A percentile compares a stretch with the other conserved stretches of the same genome.
Conservation (phyloP, 2,797 vertebrate species). For the Sebastes jordani region DNA sequence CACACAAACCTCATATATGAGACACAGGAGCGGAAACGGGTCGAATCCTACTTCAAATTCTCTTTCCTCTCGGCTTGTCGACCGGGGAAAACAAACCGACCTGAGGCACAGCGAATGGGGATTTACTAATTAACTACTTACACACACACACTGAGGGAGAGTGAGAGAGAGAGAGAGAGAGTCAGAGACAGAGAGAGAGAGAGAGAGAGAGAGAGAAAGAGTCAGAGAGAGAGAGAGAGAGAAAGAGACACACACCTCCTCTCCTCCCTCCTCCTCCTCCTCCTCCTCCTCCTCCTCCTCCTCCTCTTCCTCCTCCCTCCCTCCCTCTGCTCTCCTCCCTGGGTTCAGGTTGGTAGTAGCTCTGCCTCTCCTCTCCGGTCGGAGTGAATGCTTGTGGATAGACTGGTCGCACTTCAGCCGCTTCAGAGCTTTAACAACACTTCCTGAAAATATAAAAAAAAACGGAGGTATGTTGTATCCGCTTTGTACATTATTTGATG, state of each 20-base stretch:
- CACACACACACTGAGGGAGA: constrained; percentile 49
- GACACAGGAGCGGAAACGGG: constrained; percentile 88
- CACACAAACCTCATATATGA: constrained; percentile 81
- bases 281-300: constrained; percentile 14
- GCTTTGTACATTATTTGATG: constrained; percentile 7
- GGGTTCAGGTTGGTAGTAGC: constrained; percentile 77
- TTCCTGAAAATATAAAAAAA: constrained; percentile 29
- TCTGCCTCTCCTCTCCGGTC: constrained; percentile 78
- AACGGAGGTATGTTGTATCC: constrained; percentile 69
- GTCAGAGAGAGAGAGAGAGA: constrained; percentile 27
- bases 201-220: background rate
- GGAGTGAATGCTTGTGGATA: constrained; percentile 74
- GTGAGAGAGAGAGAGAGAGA: background rate
- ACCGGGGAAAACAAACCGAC: constrained; percentile 90
- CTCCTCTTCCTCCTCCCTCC: constrained; percentile 44
- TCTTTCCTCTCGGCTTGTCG: constrained; percentile 90
- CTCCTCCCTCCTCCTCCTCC: constrained; percentile 19
- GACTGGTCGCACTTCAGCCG: constrained; percentile 60
- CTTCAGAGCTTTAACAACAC: constrained; percentile 52
- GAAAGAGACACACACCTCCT: constrained; percentile 69
- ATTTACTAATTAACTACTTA: constrained; percentile 90
- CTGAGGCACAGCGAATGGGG: constrained; percentile 87
- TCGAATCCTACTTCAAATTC: constrained; percentile 91
- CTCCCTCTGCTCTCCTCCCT: constrained; percentile 73
- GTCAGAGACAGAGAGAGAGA: constrained; percentile 17